Percentiles rank a stretch among this genome's conserved stretches.
These are phyloP conservation scores for Temnothorax rugatulus DNA, from an alignment of 2,888 invertebrate genomes.

Conservation along the genomic window DNA sequence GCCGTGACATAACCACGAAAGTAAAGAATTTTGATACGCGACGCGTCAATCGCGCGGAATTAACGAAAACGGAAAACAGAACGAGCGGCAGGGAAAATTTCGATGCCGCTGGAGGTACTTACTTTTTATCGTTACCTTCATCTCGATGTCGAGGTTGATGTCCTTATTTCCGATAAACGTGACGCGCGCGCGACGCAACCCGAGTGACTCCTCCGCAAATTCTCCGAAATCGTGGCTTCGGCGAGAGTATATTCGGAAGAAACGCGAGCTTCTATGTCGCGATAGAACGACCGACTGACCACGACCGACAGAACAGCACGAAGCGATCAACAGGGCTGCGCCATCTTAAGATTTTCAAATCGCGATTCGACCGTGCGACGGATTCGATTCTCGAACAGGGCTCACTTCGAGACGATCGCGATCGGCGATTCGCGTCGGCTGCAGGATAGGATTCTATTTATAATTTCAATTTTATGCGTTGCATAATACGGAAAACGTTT, in stretches of 20 bases:
- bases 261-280: neutral
- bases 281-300: neutral
- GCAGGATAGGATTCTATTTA: neutral
- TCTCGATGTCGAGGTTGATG: constrained; percentile 76
- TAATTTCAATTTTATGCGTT: neutral
- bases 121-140: constrained; percentile 90
- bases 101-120: constrained; percentile 36
- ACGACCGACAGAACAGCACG: neutral
- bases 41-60: neutral
- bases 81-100: neutral
- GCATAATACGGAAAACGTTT: neutral
- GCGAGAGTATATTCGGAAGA: neutral
- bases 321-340: constrained; percentile 23
- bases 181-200: neutral
- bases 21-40: neutral
- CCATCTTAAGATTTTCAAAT: constrained; percentile 62
- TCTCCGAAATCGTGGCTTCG: too few species aligned
- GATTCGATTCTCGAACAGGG: neutral
- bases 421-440: neutral
- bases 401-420: neutral
- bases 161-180: neutral
- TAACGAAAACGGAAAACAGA: neutral
- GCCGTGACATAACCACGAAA: constrained; percentile 16
- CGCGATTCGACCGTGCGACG: neutral
- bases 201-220: too few species aligned